phyloP scores from a whole-genome alignment of 2,888 invertebrate species.

The Phrixothrix hirtus region DNA sequence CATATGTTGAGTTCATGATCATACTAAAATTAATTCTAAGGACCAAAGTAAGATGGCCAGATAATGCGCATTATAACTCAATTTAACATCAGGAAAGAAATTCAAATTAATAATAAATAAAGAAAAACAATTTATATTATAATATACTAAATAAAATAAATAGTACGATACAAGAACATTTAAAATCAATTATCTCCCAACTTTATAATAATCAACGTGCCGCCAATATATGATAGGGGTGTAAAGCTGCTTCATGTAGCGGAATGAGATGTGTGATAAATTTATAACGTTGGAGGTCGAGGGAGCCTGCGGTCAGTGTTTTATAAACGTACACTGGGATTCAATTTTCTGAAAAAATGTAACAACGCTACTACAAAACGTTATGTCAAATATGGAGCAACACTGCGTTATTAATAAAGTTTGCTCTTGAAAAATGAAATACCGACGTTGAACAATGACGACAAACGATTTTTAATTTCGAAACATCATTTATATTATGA shows the following conservation, averaged over 20 bases:
- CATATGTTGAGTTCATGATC: no score
- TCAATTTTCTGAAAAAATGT: slow-evolving; percentile 38
- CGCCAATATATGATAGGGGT: slow-evolving; percentile 33
- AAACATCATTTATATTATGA: slow-evolving; percentile 33
- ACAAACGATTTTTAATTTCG: slow-evolving; percentile 34
- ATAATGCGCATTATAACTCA: no score
- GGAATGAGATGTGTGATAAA: slow-evolving; percentile 51
- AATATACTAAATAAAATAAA: no score
- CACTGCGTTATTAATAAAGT: slow-evolving; percentile 35
- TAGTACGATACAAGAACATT: no score
- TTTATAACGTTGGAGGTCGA: slow-evolving; percentile 44
- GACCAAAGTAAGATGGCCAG: no score
- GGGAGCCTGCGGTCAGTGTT: slow-evolving; percentile 43
- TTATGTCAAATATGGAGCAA: slow-evolving; percentile 31
- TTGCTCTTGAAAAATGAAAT: slow-evolving; percentile 37
- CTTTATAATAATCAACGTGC: slow-evolving; percentile 24
- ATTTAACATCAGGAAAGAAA: no score
- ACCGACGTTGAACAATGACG: slow-evolving; percentile 32
- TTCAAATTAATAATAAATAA: no score
- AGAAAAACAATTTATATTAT: no score
- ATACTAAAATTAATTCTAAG: no score
- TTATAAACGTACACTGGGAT: slow-evolving; percentile 41
- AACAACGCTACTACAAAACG: slow-evolving; percentile 33
- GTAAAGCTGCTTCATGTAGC: slow-evolving; percentile 46
- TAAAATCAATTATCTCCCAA: no score